phyloP scores from a whole-genome alignment of 2,797 vertebrate genomes.

The Falco novaeseelandiae region DNA sequence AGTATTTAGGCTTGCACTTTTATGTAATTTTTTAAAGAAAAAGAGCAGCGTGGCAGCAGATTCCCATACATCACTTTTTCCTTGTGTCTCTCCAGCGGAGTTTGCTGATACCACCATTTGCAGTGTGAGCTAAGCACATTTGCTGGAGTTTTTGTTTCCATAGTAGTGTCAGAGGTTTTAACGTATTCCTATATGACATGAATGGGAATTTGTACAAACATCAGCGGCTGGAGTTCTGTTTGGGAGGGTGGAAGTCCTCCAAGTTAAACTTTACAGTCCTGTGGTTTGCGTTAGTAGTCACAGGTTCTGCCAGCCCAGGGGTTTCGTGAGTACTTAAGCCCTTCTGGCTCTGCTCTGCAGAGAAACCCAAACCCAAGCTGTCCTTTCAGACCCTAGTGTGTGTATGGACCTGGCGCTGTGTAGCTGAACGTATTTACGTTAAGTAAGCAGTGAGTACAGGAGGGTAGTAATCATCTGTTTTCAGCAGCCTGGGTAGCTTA shows the following conservation, averaged over 20 bases:
- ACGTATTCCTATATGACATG: background rate
- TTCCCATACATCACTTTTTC: conserved; percentile 1
- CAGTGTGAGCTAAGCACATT: background rate
- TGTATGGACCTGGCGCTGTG: fast-evolving
- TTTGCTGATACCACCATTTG: background rate
- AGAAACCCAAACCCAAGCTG: background rate
- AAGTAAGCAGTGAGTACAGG: background rate
- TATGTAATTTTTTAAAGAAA: background rate
- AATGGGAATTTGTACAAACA: background rate
- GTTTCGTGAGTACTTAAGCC: background rate
- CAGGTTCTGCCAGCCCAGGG: background rate
- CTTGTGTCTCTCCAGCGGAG: background rate
- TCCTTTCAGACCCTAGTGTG: background rate
- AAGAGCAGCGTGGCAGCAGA: background rate
- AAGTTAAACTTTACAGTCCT: conserved; percentile 10
- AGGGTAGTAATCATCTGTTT: background rate
- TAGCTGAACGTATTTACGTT: fast-evolving
- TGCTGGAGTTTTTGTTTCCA: background rate
- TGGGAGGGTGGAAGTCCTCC: conserved; percentile 36
- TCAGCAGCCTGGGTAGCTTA: background rate
- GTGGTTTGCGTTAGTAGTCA: conserved; percentile 4
- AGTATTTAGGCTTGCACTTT: conserved; percentile 42
- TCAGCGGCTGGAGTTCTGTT: background rate
- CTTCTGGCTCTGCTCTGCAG: background rate
- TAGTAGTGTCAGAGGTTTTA: background rate